A percentile compares a stretch with the other conserved stretches of the same genome.
phyloP scores from a whole-genome alignment of 2,113 vertebrate species.

The Cygnus buccinator region DNA sequence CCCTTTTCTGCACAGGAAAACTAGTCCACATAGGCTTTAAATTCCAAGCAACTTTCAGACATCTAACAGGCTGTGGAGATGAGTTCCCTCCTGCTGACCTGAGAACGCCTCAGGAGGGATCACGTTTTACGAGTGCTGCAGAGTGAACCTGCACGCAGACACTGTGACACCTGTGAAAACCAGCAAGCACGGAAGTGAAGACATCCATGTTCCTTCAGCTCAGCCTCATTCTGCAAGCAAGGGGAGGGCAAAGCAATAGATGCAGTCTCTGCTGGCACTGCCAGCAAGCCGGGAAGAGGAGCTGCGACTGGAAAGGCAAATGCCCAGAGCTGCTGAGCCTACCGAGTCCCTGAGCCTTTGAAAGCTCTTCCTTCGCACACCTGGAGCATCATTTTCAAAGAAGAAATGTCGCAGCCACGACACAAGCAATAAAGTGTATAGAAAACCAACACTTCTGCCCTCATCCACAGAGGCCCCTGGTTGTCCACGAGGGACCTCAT shows the following conservation, averaged over 20 bases:
- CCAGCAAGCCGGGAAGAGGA: not conserved
- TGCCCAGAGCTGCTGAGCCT: not conserved
- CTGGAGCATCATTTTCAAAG: not conserved
- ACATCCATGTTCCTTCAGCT: not conserved
- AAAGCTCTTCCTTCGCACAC: not conserved
- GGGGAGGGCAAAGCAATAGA: not conserved
- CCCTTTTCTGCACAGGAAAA: not conserved
- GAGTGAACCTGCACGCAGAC: not conserved
- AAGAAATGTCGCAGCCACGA: not conserved
- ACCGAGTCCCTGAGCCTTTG: not conserved
- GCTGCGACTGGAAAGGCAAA: not conserved
- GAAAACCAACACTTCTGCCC: not conserved
- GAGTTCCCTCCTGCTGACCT: not conserved
- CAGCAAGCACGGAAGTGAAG: accelerated
- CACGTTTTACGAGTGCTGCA: not conserved
- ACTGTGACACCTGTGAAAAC: accelerated
- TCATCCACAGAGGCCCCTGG: not conserved
- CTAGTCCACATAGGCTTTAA: not conserved
- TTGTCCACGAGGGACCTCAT: not conserved
- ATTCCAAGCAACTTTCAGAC: not conserved
- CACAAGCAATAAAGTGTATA: not conserved
- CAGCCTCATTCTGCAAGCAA: not conserved
- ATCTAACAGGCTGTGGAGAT: not conserved
- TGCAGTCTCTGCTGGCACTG: not conserved
- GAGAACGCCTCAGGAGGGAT: not conserved